Evolutionary conservation across 2,113 vertebrate species (phyloP).

Genomic region (Neogale vison): DNA sequence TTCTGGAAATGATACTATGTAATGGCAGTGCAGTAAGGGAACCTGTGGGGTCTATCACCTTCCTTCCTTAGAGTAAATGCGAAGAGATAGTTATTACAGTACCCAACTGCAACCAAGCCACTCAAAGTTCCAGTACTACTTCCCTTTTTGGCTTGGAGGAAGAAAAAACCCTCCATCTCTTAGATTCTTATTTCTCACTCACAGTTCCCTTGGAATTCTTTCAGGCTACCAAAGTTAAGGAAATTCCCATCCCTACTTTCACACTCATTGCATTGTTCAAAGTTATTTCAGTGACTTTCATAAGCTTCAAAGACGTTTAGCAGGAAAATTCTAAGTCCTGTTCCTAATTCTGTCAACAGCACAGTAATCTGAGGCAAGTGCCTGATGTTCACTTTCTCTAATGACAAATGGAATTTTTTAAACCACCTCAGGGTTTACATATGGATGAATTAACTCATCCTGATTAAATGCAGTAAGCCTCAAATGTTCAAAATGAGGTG

Average conservation of each 20-base stretch:
- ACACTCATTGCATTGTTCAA: conserved; percentile 32
- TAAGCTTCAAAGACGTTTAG: conserved; percentile 43
- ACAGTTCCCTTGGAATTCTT: background rate
- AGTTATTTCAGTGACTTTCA: conserved; percentile 35
- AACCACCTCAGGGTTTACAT: background rate
- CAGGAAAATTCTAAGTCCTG: conserved; percentile 34
- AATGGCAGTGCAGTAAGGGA: background rate
- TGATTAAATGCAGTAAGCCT: conserved; percentile 12
- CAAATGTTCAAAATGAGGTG: background rate
- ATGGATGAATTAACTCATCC: conserved; percentile 5
- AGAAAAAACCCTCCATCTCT: background rate
- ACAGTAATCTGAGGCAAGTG: conserved; percentile 14
- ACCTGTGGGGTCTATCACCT: background rate
- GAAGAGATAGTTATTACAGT: background rate
- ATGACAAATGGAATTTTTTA: conserved; percentile 44
- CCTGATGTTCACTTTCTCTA: conserved; percentile 25
- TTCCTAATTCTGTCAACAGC: background rate
- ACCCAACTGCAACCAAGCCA: background rate
- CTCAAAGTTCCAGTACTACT: background rate
- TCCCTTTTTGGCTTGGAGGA: background rate
- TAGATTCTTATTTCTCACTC: background rate
- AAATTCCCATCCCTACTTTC: conserved; percentile 2
- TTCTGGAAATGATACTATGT: background rate
- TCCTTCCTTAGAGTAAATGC: background rate
- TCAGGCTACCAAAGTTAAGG: conserved; percentile 3